Conservation (phyloP, 2,797 vertebrate genomes). For the Hafferia zeledoni region DNA sequence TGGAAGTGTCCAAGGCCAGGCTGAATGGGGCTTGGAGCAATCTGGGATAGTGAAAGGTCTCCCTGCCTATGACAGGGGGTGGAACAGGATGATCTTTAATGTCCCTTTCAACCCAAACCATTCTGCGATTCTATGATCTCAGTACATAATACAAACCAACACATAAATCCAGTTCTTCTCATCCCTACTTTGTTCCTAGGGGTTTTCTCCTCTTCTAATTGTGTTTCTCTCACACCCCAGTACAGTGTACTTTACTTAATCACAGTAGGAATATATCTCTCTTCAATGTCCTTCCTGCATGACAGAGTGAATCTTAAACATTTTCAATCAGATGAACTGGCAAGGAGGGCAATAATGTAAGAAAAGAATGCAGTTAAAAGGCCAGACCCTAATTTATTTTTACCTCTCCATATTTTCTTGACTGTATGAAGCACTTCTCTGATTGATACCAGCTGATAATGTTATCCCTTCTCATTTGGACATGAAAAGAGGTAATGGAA, state of each 20-base stretch:
- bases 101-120: not conserved
- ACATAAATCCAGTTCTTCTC: not conserved
- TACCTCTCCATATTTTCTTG: not conserved
- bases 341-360: not conserved
- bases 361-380: not conserved
- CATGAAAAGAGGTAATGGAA: constrained; percentile 15
- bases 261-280: not conserved
- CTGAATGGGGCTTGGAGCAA: not conserved
- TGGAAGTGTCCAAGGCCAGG: not conserved
- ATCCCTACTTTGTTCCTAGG: not conserved
- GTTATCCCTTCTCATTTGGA: not conserved
- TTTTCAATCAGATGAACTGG: not conserved
- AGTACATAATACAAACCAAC: not conserved
- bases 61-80: not conserved
- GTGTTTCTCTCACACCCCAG: not conserved
- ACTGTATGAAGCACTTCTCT: not conserved
- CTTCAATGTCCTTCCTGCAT: not conserved
- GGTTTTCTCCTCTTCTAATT: not conserved
- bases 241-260: not conserved
- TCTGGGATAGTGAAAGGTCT: not conserved
- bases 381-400: not conserved
- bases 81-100: not conserved
- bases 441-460: not conserved
- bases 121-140: not conserved
- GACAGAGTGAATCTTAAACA: not conserved